These are phyloP conservation scores for Lutjanus campechanus DNA, from an alignment of 2,797 vertebrate genomes.

Conservation along the genomic window DNA sequence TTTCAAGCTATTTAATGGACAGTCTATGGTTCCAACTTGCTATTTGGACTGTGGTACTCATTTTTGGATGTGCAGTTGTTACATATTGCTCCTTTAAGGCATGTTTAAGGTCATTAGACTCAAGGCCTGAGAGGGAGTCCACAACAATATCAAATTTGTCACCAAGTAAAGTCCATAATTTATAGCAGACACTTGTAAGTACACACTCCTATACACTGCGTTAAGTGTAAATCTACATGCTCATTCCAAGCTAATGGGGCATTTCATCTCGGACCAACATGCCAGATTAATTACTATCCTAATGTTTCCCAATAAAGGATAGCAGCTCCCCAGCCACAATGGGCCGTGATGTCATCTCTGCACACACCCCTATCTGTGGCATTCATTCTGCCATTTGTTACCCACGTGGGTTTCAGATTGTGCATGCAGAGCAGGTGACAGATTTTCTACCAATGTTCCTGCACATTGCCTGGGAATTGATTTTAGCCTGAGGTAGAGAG, in stretches of 20 bases:
- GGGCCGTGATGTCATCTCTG: slow-evolving; percentile 22
- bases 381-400: slow-evolving; percentile 34
- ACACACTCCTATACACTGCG: neutral
- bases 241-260: slow-evolving; percentile 7
- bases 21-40: too few relatives aligned
- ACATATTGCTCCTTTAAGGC: neutral
- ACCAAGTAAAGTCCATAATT: slow-evolving; percentile 4
- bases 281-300: slow-evolving; percentile 18
- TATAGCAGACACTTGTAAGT: neutral
- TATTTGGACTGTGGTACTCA: too few relatives aligned
- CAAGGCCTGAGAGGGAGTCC: neutral
- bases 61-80: too few relatives aligned
- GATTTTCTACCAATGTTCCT: slow-evolving; percentile 48
- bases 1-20: too few relatives aligned
- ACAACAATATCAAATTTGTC: slow-evolving; percentile 18
- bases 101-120: slow-evolving; percentile 20
- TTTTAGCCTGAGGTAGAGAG: slow-evolving; percentile 59
- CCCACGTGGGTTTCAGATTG: slow-evolving; percentile 37
- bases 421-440: slow-evolving; percentile 65
- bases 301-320: slow-evolving; percentile 16
- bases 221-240: neutral
- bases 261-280: slow-evolving; percentile 24
- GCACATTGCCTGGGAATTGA: slow-evolving; percentile 59
- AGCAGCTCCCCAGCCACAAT: slow-evolving; percentile 13
- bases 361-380: slow-evolving; percentile 1